These are phyloP conservation scores for Agrotis clavis DNA, from an alignment of 2,888 invertebrate genomes.

Conservation along the genomic window DNA sequence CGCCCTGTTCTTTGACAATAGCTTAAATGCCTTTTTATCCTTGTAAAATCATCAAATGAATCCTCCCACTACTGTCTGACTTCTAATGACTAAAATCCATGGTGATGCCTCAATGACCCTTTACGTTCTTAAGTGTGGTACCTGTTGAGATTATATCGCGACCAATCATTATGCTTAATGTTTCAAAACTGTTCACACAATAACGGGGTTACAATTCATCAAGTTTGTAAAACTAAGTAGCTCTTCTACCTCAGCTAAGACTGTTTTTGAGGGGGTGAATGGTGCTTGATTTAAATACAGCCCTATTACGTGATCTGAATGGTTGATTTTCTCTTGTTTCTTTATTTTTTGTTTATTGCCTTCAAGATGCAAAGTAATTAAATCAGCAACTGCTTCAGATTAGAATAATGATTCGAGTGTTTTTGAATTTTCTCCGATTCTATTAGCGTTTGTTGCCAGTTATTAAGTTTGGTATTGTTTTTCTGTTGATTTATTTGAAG, in stretches of 20 bases:
- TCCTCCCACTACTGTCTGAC: too few species aligned
- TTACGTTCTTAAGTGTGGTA: too few species aligned
- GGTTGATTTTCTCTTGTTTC: constrained; percentile 41
- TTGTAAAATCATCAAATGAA: too few species aligned
- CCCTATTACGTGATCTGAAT: constrained; percentile 67
- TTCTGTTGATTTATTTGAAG: background rate
- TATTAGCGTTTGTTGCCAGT: background rate
- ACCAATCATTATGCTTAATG: background rate
- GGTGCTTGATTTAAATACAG: constrained; percentile 74
- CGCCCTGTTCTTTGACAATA: too few species aligned
- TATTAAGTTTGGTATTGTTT: background rate
- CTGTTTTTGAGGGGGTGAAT: constrained; percentile 52
- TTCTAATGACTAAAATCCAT: too few species aligned
- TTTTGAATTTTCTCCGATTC: constrained; percentile 22
- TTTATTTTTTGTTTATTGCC: constrained; percentile 48
- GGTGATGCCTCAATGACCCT: too few species aligned
- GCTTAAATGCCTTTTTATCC: too few species aligned
- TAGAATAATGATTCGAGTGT: constrained; percentile 35
- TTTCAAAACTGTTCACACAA: background rate
- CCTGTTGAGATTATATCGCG: too few species aligned
- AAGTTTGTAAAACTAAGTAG: constrained; percentile 75
- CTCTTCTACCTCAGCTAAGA: constrained; percentile 68
- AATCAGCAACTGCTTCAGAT: constrained; percentile 53
- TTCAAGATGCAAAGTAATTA: constrained; percentile 47
- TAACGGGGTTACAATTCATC: constrained; percentile 55